Base-by-base conservation (phyloP, 1,140 invertebrate species). In the Hirudo medicinalis region DNA sequence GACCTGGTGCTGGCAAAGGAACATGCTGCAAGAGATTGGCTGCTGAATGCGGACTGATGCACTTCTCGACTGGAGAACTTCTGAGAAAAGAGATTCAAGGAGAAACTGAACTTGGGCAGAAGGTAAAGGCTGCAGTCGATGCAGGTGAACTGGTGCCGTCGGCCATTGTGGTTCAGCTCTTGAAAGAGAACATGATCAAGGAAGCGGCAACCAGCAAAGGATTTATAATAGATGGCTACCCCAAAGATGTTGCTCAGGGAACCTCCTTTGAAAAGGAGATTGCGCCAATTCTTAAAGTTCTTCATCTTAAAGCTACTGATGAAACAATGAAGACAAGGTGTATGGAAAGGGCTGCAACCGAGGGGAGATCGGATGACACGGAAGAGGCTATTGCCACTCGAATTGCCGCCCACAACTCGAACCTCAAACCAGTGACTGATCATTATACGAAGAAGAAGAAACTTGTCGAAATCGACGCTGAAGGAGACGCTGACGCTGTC, bases 31-130 rank as follows among this genome's bases (percentile, higher is more conserved):
- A 63, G 15, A 13, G 15, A 32, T 63, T 63, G 19, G 57, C 57
- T 32, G 1, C 9, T 22, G 57, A 63, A 19, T 63, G 22, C 29
- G 11, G 19, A n/a, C 19, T 63, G 11, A 63, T 15, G 3, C 57
- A 63, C 20, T 22, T 63, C 19, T 63, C 57, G 57, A 63, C 57
- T 11, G 57, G 57, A 13, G 57, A 63, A 25, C 57, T 63, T 22
- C 22, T 63, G 57, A 63, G 57, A n/a, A 63, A 63, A 22, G 57
- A 63, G 29, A 63, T 63, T 32, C 22, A 63, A 63, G 22, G 22
- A 63, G 57, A 32, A 63, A 25, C 57, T 11, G 57, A 63, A 63
- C 3, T 22, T 22, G 57, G 57, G 19, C 22, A 13, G 22, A 22
- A 32, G 11, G 57, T 63, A 11, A 63, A 63, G 57, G 57, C 9